A percentile compares a stretch with the other conserved stretches of the same genome.
phyloP scores from a whole-genome alignment of 2,888 invertebrate species.

The Troilus luridus region DNA sequence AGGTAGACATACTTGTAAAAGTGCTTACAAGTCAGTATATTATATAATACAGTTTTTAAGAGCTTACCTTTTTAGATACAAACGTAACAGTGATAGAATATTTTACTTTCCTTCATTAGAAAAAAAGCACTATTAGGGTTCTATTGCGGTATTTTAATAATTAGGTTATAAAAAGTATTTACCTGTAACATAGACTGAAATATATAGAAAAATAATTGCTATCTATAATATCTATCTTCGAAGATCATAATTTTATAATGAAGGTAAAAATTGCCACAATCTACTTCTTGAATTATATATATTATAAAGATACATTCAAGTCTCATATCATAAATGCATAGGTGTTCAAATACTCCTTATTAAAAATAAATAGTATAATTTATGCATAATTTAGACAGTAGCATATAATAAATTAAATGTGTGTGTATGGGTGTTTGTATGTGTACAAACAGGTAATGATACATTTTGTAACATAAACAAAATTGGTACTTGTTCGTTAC shows the following conservation, averaged over 20 bases:
- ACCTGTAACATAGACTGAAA: slow-evolving; percentile 2
- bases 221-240: background rate
- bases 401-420: background rate
- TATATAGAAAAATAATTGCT: slow-evolving; percentile 32
- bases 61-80: background rate
- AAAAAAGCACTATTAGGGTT: background rate
- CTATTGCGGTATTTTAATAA: background rate
- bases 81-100: slow-evolving; percentile 2
- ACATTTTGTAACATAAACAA: background rate
- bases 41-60: background rate
- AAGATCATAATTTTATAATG: background rate
- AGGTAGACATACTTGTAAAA: background rate
- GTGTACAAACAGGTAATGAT: background rate
- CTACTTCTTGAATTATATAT: background rate
- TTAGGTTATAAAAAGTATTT: slow-evolving; percentile 12
- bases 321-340: slow-evolving; percentile 22
- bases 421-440: no score
- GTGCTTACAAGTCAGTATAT: background rate
- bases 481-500: no score
- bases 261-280: slow-evolving; percentile 19
- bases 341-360: slow-evolving; percentile 1
- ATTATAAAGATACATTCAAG: slow-evolving; percentile 4
- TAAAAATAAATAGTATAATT: background rate
- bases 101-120: slow-evolving; percentile 4
- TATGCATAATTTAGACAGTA: background rate